These are phyloP conservation scores for Acomys russatus DNA, from an alignment of 2,797 vertebrate genomes.

Conservation along the genomic window DNA sequence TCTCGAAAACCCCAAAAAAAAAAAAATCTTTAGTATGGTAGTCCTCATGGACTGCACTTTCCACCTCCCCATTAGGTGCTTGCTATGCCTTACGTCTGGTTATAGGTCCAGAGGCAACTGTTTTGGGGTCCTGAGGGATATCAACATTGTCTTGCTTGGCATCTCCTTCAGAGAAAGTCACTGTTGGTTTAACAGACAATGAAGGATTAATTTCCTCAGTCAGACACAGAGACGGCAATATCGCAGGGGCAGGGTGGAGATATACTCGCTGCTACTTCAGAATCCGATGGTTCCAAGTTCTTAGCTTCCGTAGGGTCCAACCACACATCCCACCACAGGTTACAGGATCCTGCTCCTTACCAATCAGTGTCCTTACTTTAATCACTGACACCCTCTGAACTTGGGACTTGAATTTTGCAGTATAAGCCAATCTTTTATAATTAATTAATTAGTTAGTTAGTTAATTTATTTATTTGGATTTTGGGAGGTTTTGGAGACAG, in stretches of 20 bases:
- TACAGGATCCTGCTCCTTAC: neutral
- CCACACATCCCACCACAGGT: neutral
- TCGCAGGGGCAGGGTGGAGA: neutral
- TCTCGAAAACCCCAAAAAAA: too few relatives aligned
- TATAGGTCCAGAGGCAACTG: neutral
- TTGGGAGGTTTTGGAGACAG: too few relatives aligned
- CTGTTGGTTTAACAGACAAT: neutral
- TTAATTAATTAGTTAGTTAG: too few relatives aligned
- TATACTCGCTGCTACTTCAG: neutral
- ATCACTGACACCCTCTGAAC: neutral
- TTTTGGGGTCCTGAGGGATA: neutral
- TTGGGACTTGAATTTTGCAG: neutral
- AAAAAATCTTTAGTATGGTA: neutral
- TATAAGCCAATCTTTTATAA: neutral
- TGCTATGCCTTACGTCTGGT: neutral
- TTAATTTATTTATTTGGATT: too few relatives aligned
- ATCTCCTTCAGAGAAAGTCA: neutral
- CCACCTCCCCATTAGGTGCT: neutral
- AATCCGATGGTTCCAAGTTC: neutral
- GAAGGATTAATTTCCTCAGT: neutral
- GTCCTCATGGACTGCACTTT: neutral
- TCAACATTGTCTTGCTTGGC: neutral
- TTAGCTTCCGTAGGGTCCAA: neutral
- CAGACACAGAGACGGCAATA: neutral
- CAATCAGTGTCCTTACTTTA: neutral